Base-by-base conservation (phyloP, 2,888 invertebrate genomes). In the Catocala nupta region DNA sequence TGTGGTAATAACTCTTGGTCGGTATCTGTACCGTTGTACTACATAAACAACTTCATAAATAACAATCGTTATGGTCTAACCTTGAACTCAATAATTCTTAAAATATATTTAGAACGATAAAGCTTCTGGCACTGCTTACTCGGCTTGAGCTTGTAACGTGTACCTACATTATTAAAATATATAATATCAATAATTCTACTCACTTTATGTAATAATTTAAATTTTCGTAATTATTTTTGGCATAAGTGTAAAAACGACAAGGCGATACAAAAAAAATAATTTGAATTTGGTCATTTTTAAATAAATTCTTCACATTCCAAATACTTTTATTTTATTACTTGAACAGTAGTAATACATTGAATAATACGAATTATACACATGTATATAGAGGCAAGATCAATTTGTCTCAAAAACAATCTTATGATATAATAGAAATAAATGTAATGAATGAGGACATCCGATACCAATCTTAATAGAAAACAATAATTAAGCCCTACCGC, bases 401-500 rank as follows among this genome's bases (percentile, higher is more conserved):
- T 49, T 13, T n/a, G 10, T 25, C 25, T 3, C 25, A 25, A 25
- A 12, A 36, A 11, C 10, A 12, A 43, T 16, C 16, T 9, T 13
- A 11, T 33, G 47, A 59, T 53, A 36, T 36, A 45, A 44, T 34
- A 42, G 2, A 33, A 55, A 55, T 47, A 39, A 63, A 54, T 39
- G 12, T 53, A 55, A 53, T 61, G 25, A 67, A 61, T 48, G 48
- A 54, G 13, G 45, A 6, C 50, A 48, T 52, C 48, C 12, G 47
- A 63, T 59, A 70, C 55, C 59, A 62, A 65, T 64, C 57, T 63
- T 71, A 77, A 71, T 75, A 63, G 69, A 61, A 44, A 16, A 54
- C 69, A 73, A 79, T 75, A 73, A 79, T 75, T 68, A 75, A 59
- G 67, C 67, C 63, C 71, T 70, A 69, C 74, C 52, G 72, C 71